Evolutionary conservation across 2,113 vertebrate species (phyloP), one percentile per base, ranked within the genome.

Genomic region (Grus americana): DNA sequence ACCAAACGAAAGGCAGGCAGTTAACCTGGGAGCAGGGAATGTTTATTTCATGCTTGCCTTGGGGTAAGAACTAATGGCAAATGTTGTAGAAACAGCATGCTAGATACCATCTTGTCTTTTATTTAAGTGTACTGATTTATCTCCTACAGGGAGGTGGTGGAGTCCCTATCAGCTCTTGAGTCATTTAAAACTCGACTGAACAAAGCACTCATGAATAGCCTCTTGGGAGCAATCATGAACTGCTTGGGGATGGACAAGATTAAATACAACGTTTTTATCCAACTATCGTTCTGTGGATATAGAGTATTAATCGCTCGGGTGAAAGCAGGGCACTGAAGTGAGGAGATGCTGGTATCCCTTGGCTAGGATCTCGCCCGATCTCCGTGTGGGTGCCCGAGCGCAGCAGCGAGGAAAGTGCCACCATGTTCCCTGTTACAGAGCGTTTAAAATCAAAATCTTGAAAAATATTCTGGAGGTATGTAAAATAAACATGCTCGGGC

Each of bases 31-130:
- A 97, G 87, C 79, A 67, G 84, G 47, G 74, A 86, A 90, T 95
- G 91, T 96, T 96, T 97, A 93, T 97, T 97, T 95, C 94, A 93
- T 95, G 87, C 91, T 92, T 97, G 96, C 96, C 95, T 93, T 96
- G 93, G 96, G 96, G 91, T 96, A 93, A 49, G 85, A 95, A 93
- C 89, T 95, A 93, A 97, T 97, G 95, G 96, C 55, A 92, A 92
- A 94, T 59, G 80, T 90, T 93, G 89, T 86, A 91, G 95, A 86
- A 96, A 76, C 93, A 95, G 94, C 95, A 78, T 87, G 93, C 89
- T 88, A 97, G 97, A 97, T 97, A 97, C 91, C 92, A 96, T 97
- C 97, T 97, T 95, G 95, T 83, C 94, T 97, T 95, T 95, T 96
- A 97, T 97, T 92, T 96, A 97, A 97, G 92, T 66, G 74, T 73